Evolutionary conservation across 2,113 vertebrate species (phyloP).

Genomic region (Australoheros scitulus): DNA sequence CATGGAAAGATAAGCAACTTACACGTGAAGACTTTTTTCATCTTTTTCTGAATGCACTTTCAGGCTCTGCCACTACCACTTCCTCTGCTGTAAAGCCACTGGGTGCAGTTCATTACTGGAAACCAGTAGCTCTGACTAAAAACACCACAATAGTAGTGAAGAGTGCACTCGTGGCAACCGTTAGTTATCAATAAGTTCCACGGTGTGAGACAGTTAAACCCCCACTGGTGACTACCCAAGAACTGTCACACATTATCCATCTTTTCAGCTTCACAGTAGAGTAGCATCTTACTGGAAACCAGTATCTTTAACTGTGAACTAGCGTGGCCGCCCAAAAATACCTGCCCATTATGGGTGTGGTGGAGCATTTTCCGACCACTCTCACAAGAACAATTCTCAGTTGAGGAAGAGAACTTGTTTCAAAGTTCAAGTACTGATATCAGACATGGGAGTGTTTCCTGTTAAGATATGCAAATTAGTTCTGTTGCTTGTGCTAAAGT

Average conservation of each 20-base stretch:
- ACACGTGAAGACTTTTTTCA: slow-evolving; percentile 16
- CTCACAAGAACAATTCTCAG: not conserved
- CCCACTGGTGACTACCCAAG: not conserved
- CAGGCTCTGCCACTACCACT: slow-evolving; percentile 70
- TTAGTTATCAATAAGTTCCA: slow-evolving; percentile 30
- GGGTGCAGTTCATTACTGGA: slow-evolving; percentile 73
- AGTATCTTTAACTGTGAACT: slow-evolving; percentile 40
- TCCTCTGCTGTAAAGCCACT: slow-evolving; percentile 71
- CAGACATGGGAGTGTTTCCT: slow-evolving; percentile 2
- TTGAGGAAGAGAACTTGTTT: slow-evolving; percentile 10
- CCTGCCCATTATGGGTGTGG: slow-evolving; percentile 6
- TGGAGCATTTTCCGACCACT: not conserved
- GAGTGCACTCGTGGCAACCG: slow-evolving; percentile 17
- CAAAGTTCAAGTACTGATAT: slow-evolving; percentile 28
- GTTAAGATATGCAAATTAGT: slow-evolving; percentile 17
- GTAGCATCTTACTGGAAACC: slow-evolving; percentile 56
- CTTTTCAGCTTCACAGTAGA: not conserved
- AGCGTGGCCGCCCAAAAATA: not conserved
- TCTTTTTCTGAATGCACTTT: slow-evolving; percentile 63
- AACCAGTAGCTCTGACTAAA: slow-evolving; percentile 75
- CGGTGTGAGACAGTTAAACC: slow-evolving; percentile 41
- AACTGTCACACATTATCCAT: slow-evolving; percentile 33
- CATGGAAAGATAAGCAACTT: slow-evolving; percentile 44
- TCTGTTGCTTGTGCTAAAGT: not conserved
- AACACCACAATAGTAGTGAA: slow-evolving; percentile 50